phyloP scores from a whole-genome alignment of 1,140 invertebrate genomes.

The Cydia splendana region DNA sequence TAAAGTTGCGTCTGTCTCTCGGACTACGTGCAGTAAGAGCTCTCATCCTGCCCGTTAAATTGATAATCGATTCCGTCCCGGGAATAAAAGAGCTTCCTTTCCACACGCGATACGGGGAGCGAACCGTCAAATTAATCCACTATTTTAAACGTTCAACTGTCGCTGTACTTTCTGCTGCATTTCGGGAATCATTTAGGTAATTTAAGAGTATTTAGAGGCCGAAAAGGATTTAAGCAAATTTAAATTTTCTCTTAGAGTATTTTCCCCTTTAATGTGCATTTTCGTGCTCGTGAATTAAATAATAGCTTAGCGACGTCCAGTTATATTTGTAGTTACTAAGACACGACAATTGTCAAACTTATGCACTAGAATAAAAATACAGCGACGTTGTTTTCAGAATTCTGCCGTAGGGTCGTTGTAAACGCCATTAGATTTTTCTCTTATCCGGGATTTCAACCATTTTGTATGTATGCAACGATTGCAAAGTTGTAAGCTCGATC shows the following conservation, averaged over 20 bases:
- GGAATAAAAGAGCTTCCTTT: conserved; percentile 37
- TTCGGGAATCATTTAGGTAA: not conserved
- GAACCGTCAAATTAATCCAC: conserved; percentile 12
- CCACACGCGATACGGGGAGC: not conserved
- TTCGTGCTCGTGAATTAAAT: not conserved
- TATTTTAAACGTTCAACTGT: conserved; percentile 11
- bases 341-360: no score
- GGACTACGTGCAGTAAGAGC: conserved; percentile 19
- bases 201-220: not conserved
- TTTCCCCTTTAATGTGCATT: not conserved
- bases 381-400: no score
- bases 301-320: not conserved
- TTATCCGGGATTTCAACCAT: not conserved
- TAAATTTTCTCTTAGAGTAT: not conserved
- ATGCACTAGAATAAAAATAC: no score
- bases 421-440: no score
- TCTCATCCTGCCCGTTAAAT: conserved; percentile 38
- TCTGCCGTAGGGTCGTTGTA: no score
- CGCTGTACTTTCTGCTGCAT: not conserved
- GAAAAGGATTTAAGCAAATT: not conserved
- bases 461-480: not conserved
- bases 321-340: not conserved
- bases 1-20: not conserved
- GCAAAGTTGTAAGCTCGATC: not conserved
- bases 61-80: conserved; percentile 39